Base-by-base conservation (phyloP, 2,888 invertebrate species). In the Onchidella celtica region DNA sequence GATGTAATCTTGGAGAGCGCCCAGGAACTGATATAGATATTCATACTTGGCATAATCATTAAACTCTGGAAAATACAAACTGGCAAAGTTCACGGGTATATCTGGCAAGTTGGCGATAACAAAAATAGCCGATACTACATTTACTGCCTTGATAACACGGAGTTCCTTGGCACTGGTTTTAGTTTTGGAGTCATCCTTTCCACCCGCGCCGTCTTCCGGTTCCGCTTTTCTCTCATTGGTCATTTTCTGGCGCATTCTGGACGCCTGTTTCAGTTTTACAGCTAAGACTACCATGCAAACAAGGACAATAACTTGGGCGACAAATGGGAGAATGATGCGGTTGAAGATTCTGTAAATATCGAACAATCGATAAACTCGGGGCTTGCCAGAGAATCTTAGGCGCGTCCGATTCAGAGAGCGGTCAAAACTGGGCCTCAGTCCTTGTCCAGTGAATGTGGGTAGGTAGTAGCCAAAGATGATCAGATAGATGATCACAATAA, bases 21-120 rank as follows among this genome's bases (percentile, higher is more conserved):
- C 47, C 17, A 61, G 34, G 38, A 75, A 32, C 14, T 47, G n/a
- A 47, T 40, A 24, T 9, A 14, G 24, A n/a, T 24, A 40, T 36
- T 24, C 14, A 3, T 65, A 75, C 27, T 32, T 63, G 9, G 40
- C 27, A 0, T 2, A 4, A 24, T 75, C 65, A n/a, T n/a, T 65
- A 24, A 75, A 75, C 24, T 75, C 75, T 11, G 40, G 47, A 24
- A 32, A 75, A 9, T 38, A 3, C 47, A 24, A 32, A 6, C 0
- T n/a, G 3, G 40, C 36, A 9, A 75, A 75, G 14, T 47, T 47
- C 3, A 75, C 65, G 3, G 65, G 47, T 36, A 75, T 75, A 21
- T 75, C 75, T 29, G 75, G 75, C 32, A 65, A 17, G 65, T 75
- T 75, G 32, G 65, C 40, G 6, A 65, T 47, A 1, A 75, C 75